Conservation (phyloP, 2,797 vertebrate species). For the Etheostoma nigrum region DNA sequence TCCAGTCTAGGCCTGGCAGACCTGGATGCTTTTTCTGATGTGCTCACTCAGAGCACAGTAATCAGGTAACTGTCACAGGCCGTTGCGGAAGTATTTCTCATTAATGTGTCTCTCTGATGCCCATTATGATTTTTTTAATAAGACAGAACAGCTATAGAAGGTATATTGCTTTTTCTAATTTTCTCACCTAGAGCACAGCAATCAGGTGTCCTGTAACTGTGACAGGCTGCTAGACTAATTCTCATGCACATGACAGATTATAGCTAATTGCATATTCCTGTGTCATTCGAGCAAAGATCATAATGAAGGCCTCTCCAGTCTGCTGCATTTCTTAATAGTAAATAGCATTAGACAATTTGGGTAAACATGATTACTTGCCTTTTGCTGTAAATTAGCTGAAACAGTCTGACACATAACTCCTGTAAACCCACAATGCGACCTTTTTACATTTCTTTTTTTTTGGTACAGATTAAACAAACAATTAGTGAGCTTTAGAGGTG, state of each 20-base stretch:
- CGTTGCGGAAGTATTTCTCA: conserved; percentile 42
- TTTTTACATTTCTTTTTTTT: not conserved
- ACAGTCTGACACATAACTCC: not conserved
- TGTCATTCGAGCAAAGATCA: conserved; percentile 15
- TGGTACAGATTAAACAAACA: not conserved
- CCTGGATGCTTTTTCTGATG: conserved; percentile 93
- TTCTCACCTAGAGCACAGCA: conserved; percentile 13
- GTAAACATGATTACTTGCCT: not conserved
- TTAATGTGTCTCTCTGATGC: conserved; percentile 47
- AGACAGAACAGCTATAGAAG: conserved; percentile 1
- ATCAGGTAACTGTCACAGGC: conserved; percentile 87
- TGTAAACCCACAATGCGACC: not conserved
- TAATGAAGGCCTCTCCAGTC: conserved; percentile 3
- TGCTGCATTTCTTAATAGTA: conserved; percentile 3
- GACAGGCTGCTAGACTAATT: conserved; percentile 16
- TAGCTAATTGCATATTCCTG: conserved; percentile 25
- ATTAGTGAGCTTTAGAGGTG: not conserved
- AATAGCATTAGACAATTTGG: not conserved
- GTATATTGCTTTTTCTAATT: conserved; percentile 31
- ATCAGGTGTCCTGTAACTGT: conserved; percentile 21
- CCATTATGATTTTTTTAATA: conserved; percentile 50
- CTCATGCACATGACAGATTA: conserved; percentile 17
- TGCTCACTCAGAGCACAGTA: conserved; percentile 85
- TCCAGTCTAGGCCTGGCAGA: conserved; percentile 94
- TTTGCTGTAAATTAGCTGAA: not conserved